Evolutionary conservation across 2,113 vertebrate species (phyloP).

Genomic region (Grallaria varia): DNA sequence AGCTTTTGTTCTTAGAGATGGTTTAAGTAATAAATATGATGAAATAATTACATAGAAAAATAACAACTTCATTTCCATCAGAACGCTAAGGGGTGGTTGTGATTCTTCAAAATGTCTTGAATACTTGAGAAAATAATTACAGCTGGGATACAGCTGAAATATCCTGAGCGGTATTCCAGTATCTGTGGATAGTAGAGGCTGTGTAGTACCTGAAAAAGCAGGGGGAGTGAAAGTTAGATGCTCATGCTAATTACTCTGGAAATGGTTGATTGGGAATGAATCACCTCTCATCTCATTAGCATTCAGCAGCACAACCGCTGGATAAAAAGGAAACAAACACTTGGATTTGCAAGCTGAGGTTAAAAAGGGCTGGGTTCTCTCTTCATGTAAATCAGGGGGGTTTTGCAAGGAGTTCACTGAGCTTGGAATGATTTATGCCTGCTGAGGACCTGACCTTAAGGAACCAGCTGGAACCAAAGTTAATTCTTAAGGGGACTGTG

Average conservation of each 20-base stretch:
- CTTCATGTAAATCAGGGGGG: not conserved
- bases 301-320: slow-evolving; percentile 29
- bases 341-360: not conserved
- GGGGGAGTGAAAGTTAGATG: slow-evolving; percentile 20
- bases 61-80: slow-evolving; percentile 59
- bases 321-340: slow-evolving; percentile 48
- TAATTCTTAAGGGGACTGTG: not conserved
- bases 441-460: not conserved
- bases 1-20: slow-evolving; percentile 48
- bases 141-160: slow-evolving; percentile 29
- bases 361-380: not conserved
- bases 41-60: slow-evolving; percentile 68
- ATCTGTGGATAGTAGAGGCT: not conserved
- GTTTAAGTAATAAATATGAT: slow-evolving; percentile 67
- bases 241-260: slow-evolving; percentile 41
- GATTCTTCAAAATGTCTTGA: slow-evolving; percentile 53
- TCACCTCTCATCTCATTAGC: slow-evolving; percentile 34
- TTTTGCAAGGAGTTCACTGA: slow-evolving; percentile 22
- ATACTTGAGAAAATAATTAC: slow-evolving; percentile 53
- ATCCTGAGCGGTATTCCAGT: not conserved
- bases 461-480: slow-evolving; percentile 6
- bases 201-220: slow-evolving; percentile 12
- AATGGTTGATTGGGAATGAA: slow-evolving; percentile 21
- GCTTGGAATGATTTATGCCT: slow-evolving; percentile 14
- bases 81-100: slow-evolving; percentile 17